phyloP scores from a whole-genome alignment of 2,797 vertebrate species.

The Rachycentron canadum region DNA sequence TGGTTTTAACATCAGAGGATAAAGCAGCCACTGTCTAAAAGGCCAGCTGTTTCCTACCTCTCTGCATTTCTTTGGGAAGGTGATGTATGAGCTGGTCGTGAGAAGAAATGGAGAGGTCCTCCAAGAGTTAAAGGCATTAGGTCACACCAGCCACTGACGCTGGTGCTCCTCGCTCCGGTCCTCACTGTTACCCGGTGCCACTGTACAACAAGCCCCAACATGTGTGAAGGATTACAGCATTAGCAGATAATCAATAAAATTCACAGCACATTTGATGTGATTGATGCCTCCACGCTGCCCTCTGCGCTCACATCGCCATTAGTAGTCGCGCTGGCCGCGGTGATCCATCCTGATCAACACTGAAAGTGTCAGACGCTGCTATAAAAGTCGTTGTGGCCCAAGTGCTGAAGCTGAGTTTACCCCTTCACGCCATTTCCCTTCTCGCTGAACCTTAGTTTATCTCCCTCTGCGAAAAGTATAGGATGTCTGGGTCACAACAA shows the following conservation, averaged over 20 bases:
- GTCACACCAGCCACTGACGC: conserved; percentile 69
- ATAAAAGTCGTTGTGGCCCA: conserved; percentile 51
- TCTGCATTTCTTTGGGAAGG: conserved; percentile 52
- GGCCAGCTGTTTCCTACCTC: conserved; percentile 72
- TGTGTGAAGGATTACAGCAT: conserved; percentile 72
- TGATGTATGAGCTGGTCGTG: conserved; percentile 72
- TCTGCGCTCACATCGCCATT: conserved; percentile 67
- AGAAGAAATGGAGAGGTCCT: conserved; percentile 63
- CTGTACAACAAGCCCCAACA: conserved; percentile 56
- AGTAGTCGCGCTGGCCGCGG: conserved; percentile 43
- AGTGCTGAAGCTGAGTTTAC: conserved; percentile 39
- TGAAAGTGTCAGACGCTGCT: conserved; percentile 62
- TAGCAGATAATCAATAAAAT: conserved; percentile 77
- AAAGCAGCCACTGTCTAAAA: conserved; percentile 64
- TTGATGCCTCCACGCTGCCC: conserved; percentile 71
- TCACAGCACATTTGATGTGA: conserved; percentile 64
- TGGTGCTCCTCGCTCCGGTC: conserved; percentile 26
- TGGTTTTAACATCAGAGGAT: conserved; percentile 59
- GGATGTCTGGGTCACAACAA: conserved; percentile 71
- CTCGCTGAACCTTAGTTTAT: conserved; percentile 62
- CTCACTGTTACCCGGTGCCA: conserved; percentile 41
- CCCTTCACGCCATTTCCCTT: conserved; percentile 66
- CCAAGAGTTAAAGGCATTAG: conserved; percentile 65
- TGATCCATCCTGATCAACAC: conserved; percentile 71
- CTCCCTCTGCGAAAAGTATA: conserved; percentile 56